A percentile compares a stretch with the other conserved stretches of the same genome.
These are phyloP conservation scores for Notodonta dromedarius DNA, from an alignment of 2,888 invertebrate genomes.

Conservation along the genomic window DNA sequence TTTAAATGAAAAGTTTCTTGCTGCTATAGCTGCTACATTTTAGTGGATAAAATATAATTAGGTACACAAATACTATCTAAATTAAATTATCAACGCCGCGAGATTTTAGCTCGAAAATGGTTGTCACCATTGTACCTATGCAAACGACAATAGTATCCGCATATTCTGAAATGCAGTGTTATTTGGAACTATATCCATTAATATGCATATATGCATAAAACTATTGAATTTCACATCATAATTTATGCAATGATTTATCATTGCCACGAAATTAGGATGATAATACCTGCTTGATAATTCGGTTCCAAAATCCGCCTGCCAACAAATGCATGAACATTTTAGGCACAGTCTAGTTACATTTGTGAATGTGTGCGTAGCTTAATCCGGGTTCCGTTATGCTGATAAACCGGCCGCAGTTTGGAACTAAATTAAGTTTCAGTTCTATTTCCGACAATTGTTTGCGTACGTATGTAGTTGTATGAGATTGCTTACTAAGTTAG, in stretches of 20 bases:
- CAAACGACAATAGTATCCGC: too few species aligned
- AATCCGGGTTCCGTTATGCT: slow-evolving; percentile 51
- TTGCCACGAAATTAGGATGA: not conserved
- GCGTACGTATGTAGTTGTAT: slow-evolving; percentile 22
- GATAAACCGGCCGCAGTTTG: slow-evolving; percentile 51
- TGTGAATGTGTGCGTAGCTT: slow-evolving; percentile 45
- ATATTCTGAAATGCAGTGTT: not conserved
- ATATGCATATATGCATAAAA: not conserved
- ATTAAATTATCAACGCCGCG: too few species aligned
- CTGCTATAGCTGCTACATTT: too few species aligned
- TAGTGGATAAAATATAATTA: too few species aligned
- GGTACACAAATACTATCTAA: too few species aligned
- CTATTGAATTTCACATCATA: not conserved
- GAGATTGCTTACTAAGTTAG: slow-evolving; percentile 31
- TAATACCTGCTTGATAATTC: not conserved
- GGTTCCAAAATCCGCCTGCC: not conserved
- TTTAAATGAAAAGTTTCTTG: too few species aligned
- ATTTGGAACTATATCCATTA: not conserved
- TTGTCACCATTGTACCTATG: too few species aligned
- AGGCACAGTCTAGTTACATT: slow-evolving; percentile 26
- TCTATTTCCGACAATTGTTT: slow-evolving; percentile 26
- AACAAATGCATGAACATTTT: slow-evolving; percentile 16
- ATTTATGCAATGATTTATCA: not conserved
- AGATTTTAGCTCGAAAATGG: too few species aligned
- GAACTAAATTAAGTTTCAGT: slow-evolving; percentile 57